Percentiles rank a stretch among this genome's conserved stretches.
phyloP scores from a whole-genome alignment of 2,797 vertebrate species.

The Eupleurogrammus muticus region DNA sequence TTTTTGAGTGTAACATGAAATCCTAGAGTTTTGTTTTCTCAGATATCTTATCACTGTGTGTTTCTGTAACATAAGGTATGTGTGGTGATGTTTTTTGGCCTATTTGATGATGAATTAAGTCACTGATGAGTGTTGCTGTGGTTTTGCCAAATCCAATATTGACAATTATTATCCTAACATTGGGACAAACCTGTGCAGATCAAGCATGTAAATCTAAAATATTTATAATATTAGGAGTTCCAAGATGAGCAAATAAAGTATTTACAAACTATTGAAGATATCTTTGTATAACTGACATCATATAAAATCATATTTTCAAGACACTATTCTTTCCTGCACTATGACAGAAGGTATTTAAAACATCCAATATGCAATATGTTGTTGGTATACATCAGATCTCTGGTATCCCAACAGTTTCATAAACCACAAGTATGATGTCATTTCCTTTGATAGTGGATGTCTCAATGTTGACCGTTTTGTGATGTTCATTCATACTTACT shows the following conservation, averaged over 20 bases:
- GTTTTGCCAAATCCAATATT: conserved; percentile 85
- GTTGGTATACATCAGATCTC: conserved; percentile 51
- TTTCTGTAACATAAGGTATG: conserved; percentile 80
- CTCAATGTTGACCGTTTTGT: conserved; percentile 66
- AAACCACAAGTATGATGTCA: conserved; percentile 48
- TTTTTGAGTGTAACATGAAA: conserved; percentile 82
- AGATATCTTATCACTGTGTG: conserved; percentile 79
- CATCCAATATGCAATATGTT: conserved; percentile 78
- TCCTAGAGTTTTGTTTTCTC: conserved; percentile 82
- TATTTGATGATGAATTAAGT: conserved; percentile 79
- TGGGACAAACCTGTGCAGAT: conserved; percentile 53
- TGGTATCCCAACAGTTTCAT: conserved; percentile 59
- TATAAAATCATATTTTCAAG: conserved; percentile 41
- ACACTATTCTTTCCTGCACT: conserved; percentile 43
- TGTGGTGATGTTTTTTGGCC: conserved; percentile 60
- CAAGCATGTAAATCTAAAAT: conserved; percentile 47
- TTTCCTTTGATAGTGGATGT: conserved; percentile 58
- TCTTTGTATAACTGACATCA: conserved; percentile 37
- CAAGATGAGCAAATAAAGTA: conserved; percentile 40
- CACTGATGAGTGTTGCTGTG: conserved; percentile 80
- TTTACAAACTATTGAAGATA: conserved; percentile 28
- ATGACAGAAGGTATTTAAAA: conserved; percentile 46
- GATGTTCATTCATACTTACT: conserved; percentile 74
- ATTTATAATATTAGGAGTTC: conserved; percentile 43
- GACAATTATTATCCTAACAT: conserved; percentile 68